These are phyloP conservation scores for Columba janthina DNA, from an alignment of 2,113 vertebrate genomes.

Conservation along the genomic window DNA sequence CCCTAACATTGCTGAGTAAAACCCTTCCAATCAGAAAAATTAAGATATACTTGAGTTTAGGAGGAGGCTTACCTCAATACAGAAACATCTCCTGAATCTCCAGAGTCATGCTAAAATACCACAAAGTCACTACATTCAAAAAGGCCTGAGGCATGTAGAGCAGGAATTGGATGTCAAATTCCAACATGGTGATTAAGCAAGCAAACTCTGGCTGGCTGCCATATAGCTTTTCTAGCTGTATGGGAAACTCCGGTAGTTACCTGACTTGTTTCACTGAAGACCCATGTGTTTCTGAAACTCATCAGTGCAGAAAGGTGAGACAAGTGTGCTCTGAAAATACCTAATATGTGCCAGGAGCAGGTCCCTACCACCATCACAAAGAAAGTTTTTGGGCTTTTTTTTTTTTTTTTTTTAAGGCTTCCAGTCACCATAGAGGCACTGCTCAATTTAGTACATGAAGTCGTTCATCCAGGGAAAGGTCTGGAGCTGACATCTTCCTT, in stretches of 20 bases:
- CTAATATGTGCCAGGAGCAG: not conserved
- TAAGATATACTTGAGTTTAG: not conserved
- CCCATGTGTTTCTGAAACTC: not conserved
- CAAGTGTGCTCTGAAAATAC: not conserved
- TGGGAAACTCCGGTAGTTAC: not conserved
- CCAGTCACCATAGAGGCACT: not conserved
- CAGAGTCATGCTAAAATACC: not conserved
- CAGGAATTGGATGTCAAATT: not conserved
- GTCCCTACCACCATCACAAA: not conserved
- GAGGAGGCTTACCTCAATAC: not conserved
- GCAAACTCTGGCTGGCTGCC: not conserved
- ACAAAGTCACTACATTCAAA: not conserved
- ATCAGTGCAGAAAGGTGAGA: not conserved
- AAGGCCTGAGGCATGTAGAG: not conserved
- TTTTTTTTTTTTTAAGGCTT: not conserved
- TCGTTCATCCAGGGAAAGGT: not conserved
- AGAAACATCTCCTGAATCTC: not conserved
- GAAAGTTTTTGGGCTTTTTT: not conserved
- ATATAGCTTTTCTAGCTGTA: not conserved
- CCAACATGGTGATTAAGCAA: not conserved
- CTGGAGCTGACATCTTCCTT: not conserved
- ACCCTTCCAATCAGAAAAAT: not conserved
- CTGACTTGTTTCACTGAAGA: not conserved
- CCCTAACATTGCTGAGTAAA: not conserved
- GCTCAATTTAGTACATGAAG: not conserved